Conservation (phyloP, 2,888 invertebrate species). For the Neria commutata region DNA sequence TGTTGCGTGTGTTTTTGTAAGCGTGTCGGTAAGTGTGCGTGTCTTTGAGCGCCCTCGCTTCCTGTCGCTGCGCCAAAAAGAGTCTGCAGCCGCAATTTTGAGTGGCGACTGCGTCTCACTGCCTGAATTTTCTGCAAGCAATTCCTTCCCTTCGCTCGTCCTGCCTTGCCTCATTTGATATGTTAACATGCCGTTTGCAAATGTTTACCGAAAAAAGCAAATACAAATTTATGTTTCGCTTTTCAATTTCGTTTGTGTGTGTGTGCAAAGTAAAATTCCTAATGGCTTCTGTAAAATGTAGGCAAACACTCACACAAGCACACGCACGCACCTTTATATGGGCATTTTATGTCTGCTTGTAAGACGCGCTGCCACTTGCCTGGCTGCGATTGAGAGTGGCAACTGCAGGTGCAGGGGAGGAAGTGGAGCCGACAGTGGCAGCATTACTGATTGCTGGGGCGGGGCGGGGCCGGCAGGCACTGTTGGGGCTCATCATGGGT, state of each 20-base stretch:
- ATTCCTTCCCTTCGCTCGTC: constrained; percentile 4
- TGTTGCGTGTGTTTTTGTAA: background rate
- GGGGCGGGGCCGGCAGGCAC: too few relatives aligned
- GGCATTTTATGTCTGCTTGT: constrained; percentile 29
- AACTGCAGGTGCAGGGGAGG: background rate
- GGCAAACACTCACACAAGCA: constrained; percentile 28
- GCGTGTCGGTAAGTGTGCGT: background rate
- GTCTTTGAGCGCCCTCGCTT: background rate
- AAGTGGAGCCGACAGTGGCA: background rate
- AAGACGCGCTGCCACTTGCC: constrained; percentile 12
- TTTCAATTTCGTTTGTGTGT: background rate
- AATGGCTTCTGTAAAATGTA: constrained; percentile 43
- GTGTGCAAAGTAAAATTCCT: constrained; percentile 36
- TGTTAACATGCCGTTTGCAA: constrained; percentile 50
- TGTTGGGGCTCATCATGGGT: too few relatives aligned
- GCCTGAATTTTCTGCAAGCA: constrained; percentile 2
- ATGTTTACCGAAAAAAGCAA: constrained; percentile 38
- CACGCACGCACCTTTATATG: constrained; percentile 19
- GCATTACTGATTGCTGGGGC: too few relatives aligned
- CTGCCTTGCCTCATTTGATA: constrained; percentile 21
- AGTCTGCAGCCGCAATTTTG: background rate
- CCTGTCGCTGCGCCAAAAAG: background rate
- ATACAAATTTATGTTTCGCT: constrained; percentile 15
- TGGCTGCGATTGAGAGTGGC: background rate
- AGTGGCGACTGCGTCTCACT: background rate